Percentiles rank a stretch among this genome's conserved stretches.
phyloP scores from a whole-genome alignment of 2,888 invertebrate genomes.

The Lasiommata megera region DNA sequence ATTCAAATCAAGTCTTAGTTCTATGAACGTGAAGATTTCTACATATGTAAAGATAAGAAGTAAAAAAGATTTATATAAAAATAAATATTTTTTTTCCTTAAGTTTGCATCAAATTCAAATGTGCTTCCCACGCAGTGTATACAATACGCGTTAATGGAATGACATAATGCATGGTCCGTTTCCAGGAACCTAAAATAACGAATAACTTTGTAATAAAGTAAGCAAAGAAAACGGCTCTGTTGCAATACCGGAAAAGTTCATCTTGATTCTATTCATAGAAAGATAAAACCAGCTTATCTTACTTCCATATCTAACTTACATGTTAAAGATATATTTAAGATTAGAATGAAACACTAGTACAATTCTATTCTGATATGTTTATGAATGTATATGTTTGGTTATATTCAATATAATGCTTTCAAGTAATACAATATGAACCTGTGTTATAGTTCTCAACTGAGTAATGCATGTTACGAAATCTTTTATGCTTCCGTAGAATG shows the following conservation, averaged over 20 bases:
- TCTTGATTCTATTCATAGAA: background rate
- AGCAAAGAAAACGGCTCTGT: background rate
- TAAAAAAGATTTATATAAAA: no score
- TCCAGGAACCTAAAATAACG: slow-evolving; percentile 1
- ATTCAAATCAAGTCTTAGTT: no score
- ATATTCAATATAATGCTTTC: no score
- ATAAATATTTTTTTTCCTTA: no score
- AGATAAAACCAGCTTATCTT: background rate
- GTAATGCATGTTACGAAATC: background rate
- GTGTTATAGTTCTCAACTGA: background rate
- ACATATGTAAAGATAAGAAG: no score
- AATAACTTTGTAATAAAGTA: slow-evolving; percentile 1
- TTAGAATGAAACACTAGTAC: no score
- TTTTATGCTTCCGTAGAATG: slow-evolving; percentile 1
- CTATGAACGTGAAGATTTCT: no score
- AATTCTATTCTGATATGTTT: no score
- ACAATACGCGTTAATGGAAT: background rate
- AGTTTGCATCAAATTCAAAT: no score
- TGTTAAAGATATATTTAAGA: no score
- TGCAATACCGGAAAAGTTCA: slow-evolving; percentile 2
- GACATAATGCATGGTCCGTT: background rate
- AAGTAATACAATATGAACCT: background rate
- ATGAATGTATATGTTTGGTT: no score
- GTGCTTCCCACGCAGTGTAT: background rate
- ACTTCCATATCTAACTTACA: no score